These are phyloP conservation scores for Platyscapa corneri DNA, from an alignment of 1,140 invertebrate species.

Conservation along the genomic window DNA sequence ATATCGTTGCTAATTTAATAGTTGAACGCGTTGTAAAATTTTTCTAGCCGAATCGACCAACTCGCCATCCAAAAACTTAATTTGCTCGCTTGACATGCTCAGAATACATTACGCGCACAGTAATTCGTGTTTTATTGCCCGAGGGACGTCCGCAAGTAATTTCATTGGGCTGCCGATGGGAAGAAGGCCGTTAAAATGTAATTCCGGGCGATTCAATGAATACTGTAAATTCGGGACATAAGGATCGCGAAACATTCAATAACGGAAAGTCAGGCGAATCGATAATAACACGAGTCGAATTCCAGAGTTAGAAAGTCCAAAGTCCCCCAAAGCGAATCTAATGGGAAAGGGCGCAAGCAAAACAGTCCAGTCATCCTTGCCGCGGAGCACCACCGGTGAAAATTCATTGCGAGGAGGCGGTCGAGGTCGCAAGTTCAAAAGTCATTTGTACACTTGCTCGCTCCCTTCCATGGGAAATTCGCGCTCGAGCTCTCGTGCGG, in stretches of 20 bases:
- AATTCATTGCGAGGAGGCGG: too few relatives aligned
- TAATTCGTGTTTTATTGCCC: neutral
- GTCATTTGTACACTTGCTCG: conserved; percentile 44
- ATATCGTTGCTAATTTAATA: too few relatives aligned
- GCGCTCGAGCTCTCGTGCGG: neutral
- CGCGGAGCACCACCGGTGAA: too few relatives aligned
- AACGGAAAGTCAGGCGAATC: neutral
- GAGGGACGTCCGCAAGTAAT: neutral
- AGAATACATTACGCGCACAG: neutral
- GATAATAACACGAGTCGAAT: neutral
- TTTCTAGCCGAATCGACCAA: too few relatives aligned
- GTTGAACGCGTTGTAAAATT: too few relatives aligned
- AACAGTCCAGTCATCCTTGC: neutral
- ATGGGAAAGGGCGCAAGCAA: neutral
- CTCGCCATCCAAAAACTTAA: too few relatives aligned
- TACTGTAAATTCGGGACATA: neutral
- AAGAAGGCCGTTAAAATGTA: neutral
- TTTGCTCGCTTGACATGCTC: too few relatives aligned
- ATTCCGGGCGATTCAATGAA: neutral
- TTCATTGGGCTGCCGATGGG: neutral
- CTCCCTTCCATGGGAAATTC: conserved; percentile 43
- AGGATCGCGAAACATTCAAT: neutral
- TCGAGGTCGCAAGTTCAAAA: conserved; percentile 51
- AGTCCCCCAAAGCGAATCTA: neutral
- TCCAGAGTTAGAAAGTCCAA: neutral